Evolutionary conservation across 2,797 vertebrate genomes (phyloP).

Genomic region (Rhabdomys pumilio): DNA sequence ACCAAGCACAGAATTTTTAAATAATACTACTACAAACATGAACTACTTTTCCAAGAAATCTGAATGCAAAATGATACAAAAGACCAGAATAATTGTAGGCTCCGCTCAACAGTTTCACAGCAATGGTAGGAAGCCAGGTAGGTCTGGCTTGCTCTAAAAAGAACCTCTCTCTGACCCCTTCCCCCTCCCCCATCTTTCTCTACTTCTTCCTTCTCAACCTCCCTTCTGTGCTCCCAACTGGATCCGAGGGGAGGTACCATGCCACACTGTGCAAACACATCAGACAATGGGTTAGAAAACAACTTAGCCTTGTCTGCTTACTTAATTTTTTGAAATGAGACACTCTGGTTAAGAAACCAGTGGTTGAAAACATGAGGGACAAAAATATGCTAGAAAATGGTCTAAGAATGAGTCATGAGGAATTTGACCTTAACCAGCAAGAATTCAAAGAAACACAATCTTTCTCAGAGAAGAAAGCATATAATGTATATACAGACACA

Average conservation of each 20-base stretch:
- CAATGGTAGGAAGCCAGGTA: background rate
- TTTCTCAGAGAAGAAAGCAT: background rate
- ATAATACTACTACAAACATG: background rate
- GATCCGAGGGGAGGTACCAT: rapidly evolving
- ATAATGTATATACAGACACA: background rate
- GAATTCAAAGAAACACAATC: constrained; percentile 26
- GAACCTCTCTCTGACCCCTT: background rate
- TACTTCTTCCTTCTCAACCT: background rate
- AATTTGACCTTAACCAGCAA: constrained; percentile 56
- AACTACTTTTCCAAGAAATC: constrained; percentile 26
- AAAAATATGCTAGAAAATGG: constrained; percentile 33
- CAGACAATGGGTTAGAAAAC: background rate
- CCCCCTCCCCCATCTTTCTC: background rate
- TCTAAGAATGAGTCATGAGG: constrained; percentile 34
- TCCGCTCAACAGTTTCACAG: too few relatives aligned
- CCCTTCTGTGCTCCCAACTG: background rate
- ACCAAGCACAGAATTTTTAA: background rate
- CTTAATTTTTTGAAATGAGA: constrained; percentile 49
- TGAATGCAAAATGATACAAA: constrained; percentile 32
- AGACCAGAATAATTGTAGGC: background rate
- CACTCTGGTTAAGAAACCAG: background rate
- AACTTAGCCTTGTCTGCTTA: background rate
- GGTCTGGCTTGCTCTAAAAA: background rate
- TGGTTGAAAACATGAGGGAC: constrained; percentile 15
- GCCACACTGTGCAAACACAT: background rate